Base-by-base conservation (phyloP, 2,797 vertebrate species). In the Notolepis coatsorum region DNA sequence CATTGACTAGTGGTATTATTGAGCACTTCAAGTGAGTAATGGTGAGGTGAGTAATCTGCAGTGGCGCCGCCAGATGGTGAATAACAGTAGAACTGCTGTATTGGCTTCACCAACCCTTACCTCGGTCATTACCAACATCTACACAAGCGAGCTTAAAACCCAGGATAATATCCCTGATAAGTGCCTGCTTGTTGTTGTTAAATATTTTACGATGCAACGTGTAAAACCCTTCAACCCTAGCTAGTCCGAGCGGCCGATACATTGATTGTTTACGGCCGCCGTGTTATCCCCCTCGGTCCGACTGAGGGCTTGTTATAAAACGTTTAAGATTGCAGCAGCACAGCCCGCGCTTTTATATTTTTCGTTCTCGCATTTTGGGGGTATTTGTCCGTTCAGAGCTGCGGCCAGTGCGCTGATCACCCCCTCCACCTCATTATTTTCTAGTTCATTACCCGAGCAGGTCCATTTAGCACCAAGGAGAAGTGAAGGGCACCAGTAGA, bases 391-490 rank as follows among this genome's bases (percentile, higher is more conserved):
- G 81, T 89, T 84, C 82, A 83, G 70, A 75, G 72, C 75, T 80
- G 74, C 73, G 85, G 77, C 79, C 80, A 78, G 68, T 80, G 77
- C 62, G 62, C 84, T 81, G 82, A 86, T 78, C 85, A 61, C 70
- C 73, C 66, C 72, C 79, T 89, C 77, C 85, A 61, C 70, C 73
- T 65, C 72, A 80, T 89, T 91, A 89, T 84, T 81, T n/a, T 84
- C 75, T 74, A 71, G 84, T 78, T 87, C 86, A 86, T 85, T 87
- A 82, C 75, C 74, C 77, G 62, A 75, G 80, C 80, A 71, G 64
- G 87, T 79, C 83, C 76, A 80, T 88, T 79, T 64, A 75, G 68
- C 84, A n/a, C 75, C 79, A 90, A 92, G 87, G 88, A 75, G 79
- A 88, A 82, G 61, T 87, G 84, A 90, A 91, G 87, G 90, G 75